Conservation (phyloP, 2,797 vertebrate genomes). For the Cryptoprocta ferox region DNA sequence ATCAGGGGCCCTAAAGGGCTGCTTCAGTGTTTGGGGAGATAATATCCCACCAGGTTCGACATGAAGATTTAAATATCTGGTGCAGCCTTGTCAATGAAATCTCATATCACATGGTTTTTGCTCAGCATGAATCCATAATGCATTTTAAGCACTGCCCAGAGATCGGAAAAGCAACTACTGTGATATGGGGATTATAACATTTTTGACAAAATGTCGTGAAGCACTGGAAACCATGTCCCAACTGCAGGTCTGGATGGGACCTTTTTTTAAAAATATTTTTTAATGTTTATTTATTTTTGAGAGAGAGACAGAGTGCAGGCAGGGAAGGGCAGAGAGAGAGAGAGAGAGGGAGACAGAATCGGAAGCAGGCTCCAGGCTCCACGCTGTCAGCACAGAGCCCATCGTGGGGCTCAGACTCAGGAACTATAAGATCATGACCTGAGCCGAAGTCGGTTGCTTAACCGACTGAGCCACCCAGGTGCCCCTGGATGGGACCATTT, state of each 20-base stretch:
- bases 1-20: neutral
- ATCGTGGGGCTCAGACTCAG: too few species aligned
- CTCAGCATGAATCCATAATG: fast-evolving
- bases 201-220: neutral
- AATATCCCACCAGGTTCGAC: fast-evolving
- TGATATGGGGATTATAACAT: neutral
- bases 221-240: neutral
- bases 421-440: too few species aligned
- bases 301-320: too few species aligned
- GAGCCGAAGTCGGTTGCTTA: too few species aligned
- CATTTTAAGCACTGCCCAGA: neutral
- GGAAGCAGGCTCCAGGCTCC: too few species aligned
- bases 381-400: too few species aligned
- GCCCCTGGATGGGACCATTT: neutral
- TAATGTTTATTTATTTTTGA: too few species aligned
- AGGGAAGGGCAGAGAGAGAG: too few species aligned
- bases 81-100: neutral
- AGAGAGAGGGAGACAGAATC: too few species aligned
- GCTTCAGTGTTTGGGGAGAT: neutral
- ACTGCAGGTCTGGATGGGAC: neutral
- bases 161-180: neutral
- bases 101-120: neutral
- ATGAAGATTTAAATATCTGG: neutral
- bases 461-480: too few species aligned
- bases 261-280: too few species aligned